phyloP scores from a whole-genome alignment of 1,140 invertebrate genomes.

The Pemphigus obesinymphae region DNA sequence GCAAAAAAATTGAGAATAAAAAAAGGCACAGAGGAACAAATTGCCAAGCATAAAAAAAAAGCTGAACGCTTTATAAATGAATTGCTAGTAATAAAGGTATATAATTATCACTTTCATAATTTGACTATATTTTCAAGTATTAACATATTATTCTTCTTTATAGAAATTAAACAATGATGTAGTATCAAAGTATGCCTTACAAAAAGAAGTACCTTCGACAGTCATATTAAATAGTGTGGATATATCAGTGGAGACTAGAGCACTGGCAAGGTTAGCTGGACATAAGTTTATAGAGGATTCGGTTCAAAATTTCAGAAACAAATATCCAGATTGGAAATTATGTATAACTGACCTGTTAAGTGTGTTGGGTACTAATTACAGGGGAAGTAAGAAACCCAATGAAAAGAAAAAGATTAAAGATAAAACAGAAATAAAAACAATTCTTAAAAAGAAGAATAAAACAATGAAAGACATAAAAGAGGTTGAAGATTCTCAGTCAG shows the following conservation, averaged over 20 bases:
- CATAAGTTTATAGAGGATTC: constrained; percentile 21
- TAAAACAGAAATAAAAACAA: neutral
- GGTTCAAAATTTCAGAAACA: constrained; percentile 22
- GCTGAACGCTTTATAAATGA: constrained; percentile 42
- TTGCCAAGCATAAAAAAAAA: constrained; percentile 41
- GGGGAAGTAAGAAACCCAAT: constrained; percentile 14
- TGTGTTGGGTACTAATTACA: constrained; percentile 34
- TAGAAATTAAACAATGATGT: constrained; percentile 25
- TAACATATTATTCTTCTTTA: neutral
- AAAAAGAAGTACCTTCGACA: neutral
- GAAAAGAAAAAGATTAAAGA: neutral
- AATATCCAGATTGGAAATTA: constrained; percentile 47
- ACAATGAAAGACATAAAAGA: neutral
- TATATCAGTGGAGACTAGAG: neutral
- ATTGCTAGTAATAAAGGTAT: constrained; percentile 43
- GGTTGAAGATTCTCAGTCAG: neutral
- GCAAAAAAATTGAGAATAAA: constrained; percentile 34
- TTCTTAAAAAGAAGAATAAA: neutral
- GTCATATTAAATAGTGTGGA: neutral
- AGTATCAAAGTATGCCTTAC: constrained; percentile 27
- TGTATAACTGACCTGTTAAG: constrained; percentile 45
- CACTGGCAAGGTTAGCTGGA: constrained; percentile 23
- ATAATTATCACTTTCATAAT: neutral
- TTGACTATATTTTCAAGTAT: neutral
- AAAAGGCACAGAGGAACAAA: constrained; percentile 43